Percentiles rank a stretch among this genome's conserved stretches.
Evolutionary conservation across 2,888 invertebrate species (phyloP).

Genomic region (Netelia fuscicornis): DNA sequence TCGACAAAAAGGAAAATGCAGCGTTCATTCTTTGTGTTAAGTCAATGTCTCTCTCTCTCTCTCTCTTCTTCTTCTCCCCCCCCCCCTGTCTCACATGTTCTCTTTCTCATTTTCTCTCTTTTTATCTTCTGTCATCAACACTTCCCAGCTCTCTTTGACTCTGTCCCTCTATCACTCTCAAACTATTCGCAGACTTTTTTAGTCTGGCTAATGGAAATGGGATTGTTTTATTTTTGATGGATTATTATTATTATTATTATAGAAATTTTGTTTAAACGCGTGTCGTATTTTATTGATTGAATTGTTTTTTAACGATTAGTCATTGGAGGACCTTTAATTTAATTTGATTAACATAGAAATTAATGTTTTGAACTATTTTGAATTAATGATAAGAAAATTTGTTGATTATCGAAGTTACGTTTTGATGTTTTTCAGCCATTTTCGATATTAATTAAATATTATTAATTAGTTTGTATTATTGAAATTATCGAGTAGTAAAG

Average conservation of each 20-base stretch:
- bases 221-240: slow-evolving; percentile 41
- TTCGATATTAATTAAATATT: no score
- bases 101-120: not conserved
- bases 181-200: slow-evolving; percentile 20
- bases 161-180: slow-evolving; percentile 14
- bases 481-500: no score
- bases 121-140: slow-evolving; percentile 45
- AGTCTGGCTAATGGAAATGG: slow-evolving; percentile 56
- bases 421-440: no score
- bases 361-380: no score
- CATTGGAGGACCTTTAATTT: no score
- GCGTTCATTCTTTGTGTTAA: slow-evolving; percentile 58
- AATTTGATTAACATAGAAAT: no score
- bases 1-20: slow-evolving; percentile 36
- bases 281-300: not conserved
- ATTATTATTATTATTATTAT: not conserved
- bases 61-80: not conserved
- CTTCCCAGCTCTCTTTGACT: slow-evolving; percentile 60
- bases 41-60: slow-evolving; percentile 53
- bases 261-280: not conserved
- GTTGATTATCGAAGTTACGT: no score
- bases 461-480: no score
- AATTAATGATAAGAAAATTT: no score
- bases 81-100: not conserved
- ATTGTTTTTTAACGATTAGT: no score